These are phyloP conservation scores for Drosophila baimaii DNA, from an alignment of 1,140 invertebrate genomes.

Conservation along the genomic window DNA sequence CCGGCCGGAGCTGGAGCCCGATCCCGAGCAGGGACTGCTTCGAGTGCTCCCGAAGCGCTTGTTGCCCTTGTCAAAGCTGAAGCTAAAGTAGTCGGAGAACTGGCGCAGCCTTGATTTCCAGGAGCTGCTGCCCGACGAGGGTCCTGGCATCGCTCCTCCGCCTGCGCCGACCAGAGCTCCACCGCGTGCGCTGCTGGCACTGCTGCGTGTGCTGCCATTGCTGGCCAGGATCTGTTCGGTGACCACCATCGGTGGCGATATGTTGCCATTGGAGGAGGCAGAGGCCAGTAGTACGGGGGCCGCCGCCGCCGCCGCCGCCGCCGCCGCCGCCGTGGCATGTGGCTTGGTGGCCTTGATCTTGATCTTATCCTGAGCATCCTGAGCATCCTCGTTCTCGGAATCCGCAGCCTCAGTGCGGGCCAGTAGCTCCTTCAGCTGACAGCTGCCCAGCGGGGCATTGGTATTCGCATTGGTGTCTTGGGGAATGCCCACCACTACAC, in stretches of 20 bases:
- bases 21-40: slow-evolving; percentile 64
- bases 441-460: slow-evolving; percentile 15
- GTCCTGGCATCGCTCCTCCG: slow-evolving; percentile 20
- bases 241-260: slow-evolving; percentile 48
- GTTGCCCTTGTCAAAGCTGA: slow-evolving; percentile 80
- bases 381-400: slow-evolving; percentile 16
- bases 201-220: slow-evolving; percentile 61
- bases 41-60: slow-evolving; percentile 82
- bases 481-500: slow-evolving; percentile 9
- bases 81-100: slow-evolving; percentile 82
- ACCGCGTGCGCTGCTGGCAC: slow-evolving; percentile 19
- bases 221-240: slow-evolving; percentile 45
- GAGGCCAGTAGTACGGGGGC: too few species aligned
- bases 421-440: slow-evolving; percentile 42
- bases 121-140: slow-evolving; percentile 36
- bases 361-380: not conserved
- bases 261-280: slow-evolving; percentile 66
- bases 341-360: not conserved
- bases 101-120: slow-evolving; percentile 81
- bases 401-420: slow-evolving; percentile 38
- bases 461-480: slow-evolving; percentile 79
- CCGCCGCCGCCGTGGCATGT: not conserved
- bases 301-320: too few species aligned
- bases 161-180: slow-evolving; percentile 12
- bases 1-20: slow-evolving; percentile 16